Conservation (phyloP, 2,113 vertebrate genomes). For the Odontesthes bonariensis region DNA sequence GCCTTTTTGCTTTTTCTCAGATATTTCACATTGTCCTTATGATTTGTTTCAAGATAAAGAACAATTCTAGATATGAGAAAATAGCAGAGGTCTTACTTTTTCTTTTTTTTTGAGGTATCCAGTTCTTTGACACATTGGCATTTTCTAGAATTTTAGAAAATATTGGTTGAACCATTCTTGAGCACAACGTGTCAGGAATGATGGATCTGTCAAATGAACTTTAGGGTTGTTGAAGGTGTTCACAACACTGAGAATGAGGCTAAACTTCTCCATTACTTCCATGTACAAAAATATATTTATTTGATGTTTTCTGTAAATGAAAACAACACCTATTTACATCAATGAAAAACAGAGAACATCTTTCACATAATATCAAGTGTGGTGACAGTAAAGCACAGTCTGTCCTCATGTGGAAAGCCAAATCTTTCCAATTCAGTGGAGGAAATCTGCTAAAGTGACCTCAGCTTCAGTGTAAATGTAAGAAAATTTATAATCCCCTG, state of each 20-base stretch:
- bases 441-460: constrained; percentile 54
- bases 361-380: constrained; percentile 14
- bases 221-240: background rate
- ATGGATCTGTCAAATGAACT: background rate
- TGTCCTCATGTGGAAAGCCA: constrained; percentile 28
- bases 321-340: constrained; percentile 60
- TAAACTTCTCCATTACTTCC: background rate
- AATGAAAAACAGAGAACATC: constrained; percentile 25
- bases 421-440: constrained; percentile 15
- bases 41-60: too few relatives aligned
- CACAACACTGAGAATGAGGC: background rate
- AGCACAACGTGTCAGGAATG: background rate
- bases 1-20: too few relatives aligned
- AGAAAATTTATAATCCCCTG: constrained; percentile 15
- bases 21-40: too few relatives aligned
- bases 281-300: constrained; percentile 83
- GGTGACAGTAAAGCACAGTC: constrained; percentile 7
- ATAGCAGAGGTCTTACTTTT: too few relatives aligned
- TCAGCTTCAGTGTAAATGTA: constrained; percentile 36
- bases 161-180: background rate
- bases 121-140: background rate
- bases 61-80: too few relatives aligned
- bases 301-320: constrained; percentile 40
- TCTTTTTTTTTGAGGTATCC: too few relatives aligned
- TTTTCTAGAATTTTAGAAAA: background rate